phyloP scores from a whole-genome alignment of 2,888 invertebrate species.

The Laspeyria flexula region DNA sequence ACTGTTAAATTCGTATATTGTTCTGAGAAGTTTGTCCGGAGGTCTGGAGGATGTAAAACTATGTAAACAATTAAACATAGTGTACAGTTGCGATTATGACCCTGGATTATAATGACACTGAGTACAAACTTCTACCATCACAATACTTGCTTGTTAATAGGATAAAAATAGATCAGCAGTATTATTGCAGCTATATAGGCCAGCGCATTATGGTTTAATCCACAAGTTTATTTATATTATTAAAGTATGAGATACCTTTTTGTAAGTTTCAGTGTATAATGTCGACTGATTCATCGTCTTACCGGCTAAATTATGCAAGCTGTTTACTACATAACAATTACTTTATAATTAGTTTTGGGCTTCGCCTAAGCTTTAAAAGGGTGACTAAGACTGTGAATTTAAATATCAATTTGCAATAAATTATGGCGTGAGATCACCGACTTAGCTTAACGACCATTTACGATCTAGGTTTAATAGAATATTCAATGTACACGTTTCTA shows the following conservation, averaged over 20 bases:
- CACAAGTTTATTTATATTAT: conserved; percentile 24
- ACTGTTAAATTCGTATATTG: background rate
- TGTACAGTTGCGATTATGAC: too few species aligned
- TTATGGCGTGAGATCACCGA: too few species aligned
- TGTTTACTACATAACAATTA: background rate
- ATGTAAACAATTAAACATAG: too few species aligned
- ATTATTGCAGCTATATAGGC: conserved; percentile 31
- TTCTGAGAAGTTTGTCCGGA: conserved; percentile 2
- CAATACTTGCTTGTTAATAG: conserved; percentile 25
- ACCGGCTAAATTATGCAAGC: background rate
- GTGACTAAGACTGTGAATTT: too few species aligned
- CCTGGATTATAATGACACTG: background rate
- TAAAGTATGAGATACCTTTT: conserved; percentile 8
- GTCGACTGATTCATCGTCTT: conserved; percentile 1
- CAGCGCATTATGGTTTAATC: conserved; percentile 25
- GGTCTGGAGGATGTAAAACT: conserved; percentile 12
- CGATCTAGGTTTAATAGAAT: too few species aligned
- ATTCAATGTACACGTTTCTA: too few species aligned
- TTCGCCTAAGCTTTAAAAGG: too few species aligned
- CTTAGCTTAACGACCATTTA: too few species aligned
- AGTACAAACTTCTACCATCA: background rate
- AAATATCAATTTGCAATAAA: too few species aligned
- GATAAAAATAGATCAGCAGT: conserved; percentile 25
- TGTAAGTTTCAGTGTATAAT: background rate
- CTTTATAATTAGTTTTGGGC: too few species aligned